These are phyloP conservation scores for Liasis olivaceus DNA, from an alignment of 2,797 vertebrate genomes.

Conservation along the genomic window DNA sequence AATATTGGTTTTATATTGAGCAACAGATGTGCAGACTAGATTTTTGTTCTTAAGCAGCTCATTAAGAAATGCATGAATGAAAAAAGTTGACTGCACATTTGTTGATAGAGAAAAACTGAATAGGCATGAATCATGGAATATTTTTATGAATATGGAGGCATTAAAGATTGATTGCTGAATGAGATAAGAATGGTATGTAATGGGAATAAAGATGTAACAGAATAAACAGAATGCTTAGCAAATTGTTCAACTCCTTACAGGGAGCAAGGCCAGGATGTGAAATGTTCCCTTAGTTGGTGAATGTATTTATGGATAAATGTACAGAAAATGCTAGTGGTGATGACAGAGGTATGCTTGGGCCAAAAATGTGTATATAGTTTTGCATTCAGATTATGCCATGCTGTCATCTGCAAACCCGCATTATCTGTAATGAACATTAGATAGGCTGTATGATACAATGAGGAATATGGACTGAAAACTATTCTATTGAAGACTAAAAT, in stretches of 20 bases:
- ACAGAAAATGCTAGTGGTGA: neutral
- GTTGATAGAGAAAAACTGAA: neutral
- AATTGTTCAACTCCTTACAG: neutral
- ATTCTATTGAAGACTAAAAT: neutral
- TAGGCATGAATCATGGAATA: neutral
- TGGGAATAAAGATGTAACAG: neutral
- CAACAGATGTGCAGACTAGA: neutral
- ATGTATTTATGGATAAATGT: neutral
- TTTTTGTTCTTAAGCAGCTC: neutral
- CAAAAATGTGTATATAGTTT: neutral
- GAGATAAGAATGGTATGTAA: neutral
- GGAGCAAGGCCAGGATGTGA: neutral
- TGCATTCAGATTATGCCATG: neutral
- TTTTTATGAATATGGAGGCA: neutral
- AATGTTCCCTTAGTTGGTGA: neutral
- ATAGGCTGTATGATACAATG: neutral
- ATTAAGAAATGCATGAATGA: neutral
- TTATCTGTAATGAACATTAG: neutral
- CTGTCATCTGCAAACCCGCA: neutral
- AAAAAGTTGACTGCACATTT: neutral
- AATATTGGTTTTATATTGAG: neutral
- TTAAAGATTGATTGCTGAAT: neutral
- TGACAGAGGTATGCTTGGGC: neutral
- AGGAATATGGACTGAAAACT: neutral
- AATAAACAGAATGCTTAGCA: neutral